Conservation (phyloP, 2,797 vertebrate species). For the Peromyscus eremicus region DNA sequence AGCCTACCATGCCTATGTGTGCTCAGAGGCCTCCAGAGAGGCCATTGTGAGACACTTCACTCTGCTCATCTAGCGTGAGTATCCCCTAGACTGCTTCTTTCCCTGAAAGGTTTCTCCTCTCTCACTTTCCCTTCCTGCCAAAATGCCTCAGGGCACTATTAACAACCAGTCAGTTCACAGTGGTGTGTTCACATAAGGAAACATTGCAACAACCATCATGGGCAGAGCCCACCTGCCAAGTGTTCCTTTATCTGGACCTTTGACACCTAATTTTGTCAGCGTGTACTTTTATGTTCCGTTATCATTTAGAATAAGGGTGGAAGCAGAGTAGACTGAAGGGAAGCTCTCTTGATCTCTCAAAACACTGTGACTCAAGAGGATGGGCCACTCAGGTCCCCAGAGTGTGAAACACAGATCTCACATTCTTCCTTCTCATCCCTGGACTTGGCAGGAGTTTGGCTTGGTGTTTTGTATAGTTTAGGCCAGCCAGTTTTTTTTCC, state of each 20-base stretch:
- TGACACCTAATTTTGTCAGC: neutral
- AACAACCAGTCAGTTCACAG: neutral
- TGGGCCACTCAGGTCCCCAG: neutral
- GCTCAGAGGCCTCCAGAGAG: neutral
- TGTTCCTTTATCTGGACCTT: neutral
- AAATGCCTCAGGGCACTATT: neutral
- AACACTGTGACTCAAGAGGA: neutral
- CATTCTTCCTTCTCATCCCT: neutral
- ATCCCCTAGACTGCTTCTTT: neutral
- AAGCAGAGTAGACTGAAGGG: neutral
- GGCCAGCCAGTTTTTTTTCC: neutral
- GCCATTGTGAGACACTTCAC: neutral
- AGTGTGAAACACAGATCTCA: neutral
- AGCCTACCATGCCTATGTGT: neutral
- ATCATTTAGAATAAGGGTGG: neutral
- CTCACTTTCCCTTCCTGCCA: neutral
- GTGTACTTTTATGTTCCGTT: neutral
- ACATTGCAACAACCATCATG: neutral
- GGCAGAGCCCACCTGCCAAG: neutral
- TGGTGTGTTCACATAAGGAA: neutral
- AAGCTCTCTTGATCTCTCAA: neutral
- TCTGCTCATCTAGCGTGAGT: conserved; percentile 18
- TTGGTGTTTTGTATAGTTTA: neutral
- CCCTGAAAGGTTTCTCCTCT: neutral
- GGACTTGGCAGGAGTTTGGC: neutral